These are phyloP conservation scores for Caenorhabditis sp. DNA, from an alignment of 2,888 invertebrate species.

Conservation along the genomic window DNA sequence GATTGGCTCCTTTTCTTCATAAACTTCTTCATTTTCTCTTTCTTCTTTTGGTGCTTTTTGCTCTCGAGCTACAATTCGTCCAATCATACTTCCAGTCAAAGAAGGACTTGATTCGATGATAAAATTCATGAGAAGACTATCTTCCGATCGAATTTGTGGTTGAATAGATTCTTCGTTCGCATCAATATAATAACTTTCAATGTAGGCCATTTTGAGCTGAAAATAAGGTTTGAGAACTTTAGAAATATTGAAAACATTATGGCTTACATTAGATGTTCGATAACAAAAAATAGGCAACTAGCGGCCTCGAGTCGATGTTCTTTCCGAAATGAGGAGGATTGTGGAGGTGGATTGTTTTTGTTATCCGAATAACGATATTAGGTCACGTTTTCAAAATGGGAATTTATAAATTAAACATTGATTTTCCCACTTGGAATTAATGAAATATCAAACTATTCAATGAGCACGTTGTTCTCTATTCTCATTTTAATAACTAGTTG, in stretches of 20 bases:
- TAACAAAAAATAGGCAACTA: no score
- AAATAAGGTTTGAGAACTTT: no score
- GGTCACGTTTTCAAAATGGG: no score
- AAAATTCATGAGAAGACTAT: background rate
- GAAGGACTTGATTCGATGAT: background rate
- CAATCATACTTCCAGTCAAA: background rate
- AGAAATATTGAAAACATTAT: background rate
- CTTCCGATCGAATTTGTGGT: background rate
- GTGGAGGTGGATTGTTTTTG: no score
- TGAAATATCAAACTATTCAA: no score
- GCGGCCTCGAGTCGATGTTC: no score
- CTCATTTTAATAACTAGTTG: no score
- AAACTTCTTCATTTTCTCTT: background rate
- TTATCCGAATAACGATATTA: no score
- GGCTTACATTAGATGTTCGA: background rate
- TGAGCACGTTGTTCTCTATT: no score
- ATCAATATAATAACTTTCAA: constrained; percentile 2
- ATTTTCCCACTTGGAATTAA: no score
- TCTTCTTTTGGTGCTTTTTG: background rate
- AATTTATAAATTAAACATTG: no score
- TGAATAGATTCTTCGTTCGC: background rate
- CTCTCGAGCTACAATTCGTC: background rate
- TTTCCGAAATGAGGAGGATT: no score
- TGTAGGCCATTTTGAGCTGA: constrained; percentile 4
- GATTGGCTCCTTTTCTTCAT: background rate